phyloP scores from a whole-genome alignment of 1,140 invertebrate genomes.

The Eriocheir sinensis region DNA sequence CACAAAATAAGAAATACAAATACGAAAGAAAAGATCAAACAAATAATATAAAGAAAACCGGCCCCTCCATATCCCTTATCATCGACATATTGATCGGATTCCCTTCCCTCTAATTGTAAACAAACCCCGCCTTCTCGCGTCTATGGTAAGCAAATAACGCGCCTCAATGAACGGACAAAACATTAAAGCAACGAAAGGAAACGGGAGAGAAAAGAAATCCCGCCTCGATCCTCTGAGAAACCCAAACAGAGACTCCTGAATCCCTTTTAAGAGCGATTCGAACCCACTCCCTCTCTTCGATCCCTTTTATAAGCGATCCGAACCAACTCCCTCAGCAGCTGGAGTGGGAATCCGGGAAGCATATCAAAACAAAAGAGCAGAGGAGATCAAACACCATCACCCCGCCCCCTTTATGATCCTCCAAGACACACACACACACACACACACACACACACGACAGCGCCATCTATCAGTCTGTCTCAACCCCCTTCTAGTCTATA shows the following conservation, averaged over 20 bases:
- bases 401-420: conserved; percentile 67
- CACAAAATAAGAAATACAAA: too few species aligned
- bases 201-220: background rate
- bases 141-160: conserved; percentile 2
- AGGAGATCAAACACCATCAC: conserved; percentile 62
- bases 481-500: too few species aligned
- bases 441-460: too few species aligned
- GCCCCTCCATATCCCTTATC: too few species aligned
- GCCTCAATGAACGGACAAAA: background rate
- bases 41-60: background rate
- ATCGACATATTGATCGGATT: background rate
- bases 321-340: conserved; percentile 48
- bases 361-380: conserved; percentile 55
- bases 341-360: conserved; percentile 65
- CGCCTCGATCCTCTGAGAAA: background rate
- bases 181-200: too few species aligned
- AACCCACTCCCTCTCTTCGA: too few species aligned
- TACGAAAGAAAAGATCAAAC: too few species aligned
- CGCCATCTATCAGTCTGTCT: too few species aligned
- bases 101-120: conserved; percentile 24
- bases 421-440: too few species aligned
- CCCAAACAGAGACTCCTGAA: background rate
- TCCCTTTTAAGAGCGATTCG: conserved; percentile 33
- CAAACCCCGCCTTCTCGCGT: background rate
- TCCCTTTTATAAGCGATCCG: too few species aligned